Evolutionary conservation across 2,888 invertebrate genomes (phyloP).

Genomic region (Hofmannophila pseudospretella): DNA sequence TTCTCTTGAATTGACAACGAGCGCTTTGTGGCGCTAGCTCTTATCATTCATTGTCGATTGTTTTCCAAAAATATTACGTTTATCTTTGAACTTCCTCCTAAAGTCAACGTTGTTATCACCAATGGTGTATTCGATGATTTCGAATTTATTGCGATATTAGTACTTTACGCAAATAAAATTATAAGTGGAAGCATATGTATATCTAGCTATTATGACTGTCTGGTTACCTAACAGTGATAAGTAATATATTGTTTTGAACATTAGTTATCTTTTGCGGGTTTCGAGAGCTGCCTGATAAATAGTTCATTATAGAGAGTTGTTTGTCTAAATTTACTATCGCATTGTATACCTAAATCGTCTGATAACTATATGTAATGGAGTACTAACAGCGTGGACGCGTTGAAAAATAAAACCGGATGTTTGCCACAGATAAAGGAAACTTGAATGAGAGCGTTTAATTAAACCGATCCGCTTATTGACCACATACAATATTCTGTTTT

Average conservation of each 20-base stretch:
- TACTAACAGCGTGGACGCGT: constrained; percentile 38
- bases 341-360: constrained; percentile 44
- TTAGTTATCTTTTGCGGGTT: constrained; percentile 48
- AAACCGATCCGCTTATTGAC: constrained; percentile 2
- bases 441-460: constrained; percentile 39
- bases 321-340: constrained; percentile 50
- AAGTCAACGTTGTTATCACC: constrained; percentile 26
- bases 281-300: constrained; percentile 45
- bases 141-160: constrained; percentile 23
- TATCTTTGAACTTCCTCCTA: constrained; percentile 37
- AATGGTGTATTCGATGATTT: constrained; percentile 21
- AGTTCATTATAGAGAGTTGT: constrained; percentile 45
- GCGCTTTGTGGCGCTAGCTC: constrained; percentile 17
- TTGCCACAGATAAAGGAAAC: constrained; percentile 62
- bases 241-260: constrained; percentile 47
- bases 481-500: too few relatives aligned
- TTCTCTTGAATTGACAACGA: constrained; percentile 7
- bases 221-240: constrained; percentile 44
- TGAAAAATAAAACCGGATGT: constrained; percentile 65
- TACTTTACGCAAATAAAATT: constrained; percentile 7
- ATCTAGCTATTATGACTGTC: constrained; percentile 2
- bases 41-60: constrained; percentile 29
- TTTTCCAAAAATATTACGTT: constrained; percentile 33
- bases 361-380: constrained; percentile 35
- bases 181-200: neutral